Percentiles rank a stretch among this genome's conserved stretches.
Conservation (phyloP, 2,797 vertebrate species). For the Eulemur coronatus region DNA sequence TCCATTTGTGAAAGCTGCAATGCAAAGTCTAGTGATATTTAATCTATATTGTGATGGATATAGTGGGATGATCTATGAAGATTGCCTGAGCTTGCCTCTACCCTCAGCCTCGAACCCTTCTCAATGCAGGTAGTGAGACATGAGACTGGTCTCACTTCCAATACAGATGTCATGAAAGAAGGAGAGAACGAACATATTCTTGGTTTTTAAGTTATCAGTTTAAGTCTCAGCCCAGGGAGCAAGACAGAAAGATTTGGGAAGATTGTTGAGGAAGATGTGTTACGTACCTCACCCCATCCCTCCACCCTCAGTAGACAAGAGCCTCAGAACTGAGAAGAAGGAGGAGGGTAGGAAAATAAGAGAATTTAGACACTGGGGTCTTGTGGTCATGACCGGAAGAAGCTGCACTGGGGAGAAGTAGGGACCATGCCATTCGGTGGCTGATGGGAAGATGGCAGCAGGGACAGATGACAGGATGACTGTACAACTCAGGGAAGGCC, state of each 20-base stretch:
- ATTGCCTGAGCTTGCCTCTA: neutral
- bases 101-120: neutral
- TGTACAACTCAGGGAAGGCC: neutral
- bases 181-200: neutral
- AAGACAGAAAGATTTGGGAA: constrained; percentile 36
- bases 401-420: neutral
- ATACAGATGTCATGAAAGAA: neutral
- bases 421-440: neutral
- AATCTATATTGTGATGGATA: neutral
- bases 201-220: constrained; percentile 25
- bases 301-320: neutral
- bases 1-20: neutral
- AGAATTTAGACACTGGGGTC: neutral
- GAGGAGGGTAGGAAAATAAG: neutral
- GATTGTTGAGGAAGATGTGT: neutral
- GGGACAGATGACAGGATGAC: neutral
- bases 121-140: neutral
- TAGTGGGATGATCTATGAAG: neutral
- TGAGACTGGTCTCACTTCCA: neutral
- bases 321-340: neutral
- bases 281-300: neutral
- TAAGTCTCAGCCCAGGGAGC: neutral
- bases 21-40: neutral
- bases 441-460: neutral
- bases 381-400: neutral